A percentile compares a stretch with the other conserved stretches of the same genome.
Conservation (phyloP, 2,888 invertebrate species). For the Campoletis raptor region DNA sequence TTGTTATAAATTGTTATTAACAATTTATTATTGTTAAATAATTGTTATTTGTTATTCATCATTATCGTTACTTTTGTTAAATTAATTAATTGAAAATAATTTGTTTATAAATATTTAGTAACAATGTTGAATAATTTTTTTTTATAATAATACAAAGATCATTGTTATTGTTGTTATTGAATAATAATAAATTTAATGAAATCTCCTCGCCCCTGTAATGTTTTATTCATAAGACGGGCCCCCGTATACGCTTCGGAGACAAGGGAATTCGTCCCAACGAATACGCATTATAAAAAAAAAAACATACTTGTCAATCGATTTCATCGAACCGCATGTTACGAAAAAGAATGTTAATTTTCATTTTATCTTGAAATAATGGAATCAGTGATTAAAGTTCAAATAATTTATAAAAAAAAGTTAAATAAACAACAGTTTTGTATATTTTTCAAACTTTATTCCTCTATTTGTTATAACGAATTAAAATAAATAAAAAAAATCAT, state of each 20-base stretch:
- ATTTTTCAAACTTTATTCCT: not conserved
- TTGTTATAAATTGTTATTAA: not conserved
- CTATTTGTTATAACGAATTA: not conserved
- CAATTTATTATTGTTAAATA: no score
- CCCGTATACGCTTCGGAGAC: slow-evolving; percentile 32
- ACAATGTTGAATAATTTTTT: not conserved
- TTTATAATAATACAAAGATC: not conserved
- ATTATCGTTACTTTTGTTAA: no score
- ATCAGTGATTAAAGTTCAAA: not conserved
- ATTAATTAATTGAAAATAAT: not conserved
- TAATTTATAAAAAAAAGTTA: not conserved
- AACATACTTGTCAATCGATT: slow-evolving; percentile 73
- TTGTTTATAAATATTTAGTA: not conserved
- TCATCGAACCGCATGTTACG: slow-evolving; percentile 64
- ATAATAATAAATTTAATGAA: slow-evolving; percentile 64
- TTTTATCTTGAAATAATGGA: not conserved
- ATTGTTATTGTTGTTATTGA: not conserved
- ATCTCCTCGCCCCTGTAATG: slow-evolving; percentile 72
- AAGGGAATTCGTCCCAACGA: slow-evolving; percentile 66
- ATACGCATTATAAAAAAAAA: slow-evolving; percentile 37
- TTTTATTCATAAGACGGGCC: slow-evolving; percentile 76
- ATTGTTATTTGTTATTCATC: no score
- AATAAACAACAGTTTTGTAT: not conserved
- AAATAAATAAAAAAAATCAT: not conserved
- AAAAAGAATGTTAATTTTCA: not conserved